Evolutionary conservation across 2,113 vertebrate genomes (phyloP), one percentile per base, ranked within the genome.

Genomic region (Sialia sialis): DNA sequence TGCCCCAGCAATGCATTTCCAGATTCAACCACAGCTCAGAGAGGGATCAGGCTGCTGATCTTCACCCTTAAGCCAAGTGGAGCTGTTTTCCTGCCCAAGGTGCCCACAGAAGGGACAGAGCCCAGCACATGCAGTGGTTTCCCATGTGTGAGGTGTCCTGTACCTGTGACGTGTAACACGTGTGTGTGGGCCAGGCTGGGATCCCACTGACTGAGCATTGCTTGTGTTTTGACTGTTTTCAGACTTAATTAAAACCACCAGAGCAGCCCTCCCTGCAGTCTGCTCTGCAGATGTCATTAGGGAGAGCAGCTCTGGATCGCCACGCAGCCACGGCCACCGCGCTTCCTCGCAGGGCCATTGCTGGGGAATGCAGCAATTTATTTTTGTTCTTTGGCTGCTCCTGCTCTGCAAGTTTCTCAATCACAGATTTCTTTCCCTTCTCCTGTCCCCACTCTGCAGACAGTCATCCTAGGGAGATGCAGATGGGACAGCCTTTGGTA

Each of bases 271-370:
- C 51, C 55, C 43, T 4, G 2, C 34, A 4, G 87, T 82, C 95
- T 95, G 95, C 67, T 93, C 87, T 85, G 93, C 95, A 95, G 94
- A 95, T 95, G 93, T 84, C 70, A 54, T 59, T 55, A 49, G 43
- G 67, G 84, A 76, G 59, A 85, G 16, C 1, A 14, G 79, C 82
- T 85, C 70, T 56, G 3, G 4, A 54, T 73, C 8, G 1, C 70
- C 46, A 16, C 2, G 11, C 79, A 66, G 78, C 79, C 21, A 1
- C 1, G 23, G 89, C 67, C 84, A 46, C 81, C 0, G 0, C 0
- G 3, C 26, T 82, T 22, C 76, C 68, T 92, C 2, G 0, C 7
- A 2, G 58, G 66, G 78, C 23, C 67, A 43, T 36, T 59, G 46
- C 87, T 2, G 85, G 72, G 85, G 72, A 86, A 23, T 4, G 16